Base-by-base conservation (phyloP, 2,113 vertebrate species). In the Ophthalmolycus amberensis region DNA sequence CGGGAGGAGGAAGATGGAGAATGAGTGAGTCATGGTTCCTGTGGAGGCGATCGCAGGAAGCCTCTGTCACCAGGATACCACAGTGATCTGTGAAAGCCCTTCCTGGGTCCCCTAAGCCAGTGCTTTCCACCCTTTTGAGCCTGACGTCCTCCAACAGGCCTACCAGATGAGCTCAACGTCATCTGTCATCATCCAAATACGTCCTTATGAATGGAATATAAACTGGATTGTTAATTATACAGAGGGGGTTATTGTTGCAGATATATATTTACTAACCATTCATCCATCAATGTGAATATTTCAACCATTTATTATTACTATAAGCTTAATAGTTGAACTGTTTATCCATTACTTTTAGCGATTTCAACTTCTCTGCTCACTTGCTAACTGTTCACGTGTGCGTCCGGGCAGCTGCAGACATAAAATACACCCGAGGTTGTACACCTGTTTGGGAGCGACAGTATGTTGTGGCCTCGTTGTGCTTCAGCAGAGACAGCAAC, bases 11-110 rank as follows among this genome's bases (percentile, higher is more conserved):
- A 81, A 50, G 60, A 88, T 50, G 68, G 73, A 84, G 82, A 85
- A 76, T 70, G 25, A 70, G 58, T 85, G 89, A 89, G 82, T 90
- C 86, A 75, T 63, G 83, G 78, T 81, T 87, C 83, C 84, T 76
- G 71, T 54, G 25, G 65, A 80, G 78, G 69, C 12, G 16, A 81
- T 71, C 38, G 77, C 75, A 87, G 65, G 38, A 77, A 86, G 75
- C 46, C 37, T 77, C 70, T 58, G 62, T 82, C 75, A 59, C 79
- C 71, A 79, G 76, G 77, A 79, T 42, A 56, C 44, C 52, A 56
- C 69, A 27, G 7, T 48, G 34, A 71, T 48, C 56, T 27, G 48
- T 65, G 74, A 72, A 58, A 68, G 66, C 46, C 81, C 65, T 80
- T 86, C 71, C 71, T 71, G 62, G 73, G 76, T 76, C 44, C 64